Evolutionary conservation across 2,888 invertebrate species (phyloP).

Genomic region (Xanthorhoe spadicearia): DNA sequence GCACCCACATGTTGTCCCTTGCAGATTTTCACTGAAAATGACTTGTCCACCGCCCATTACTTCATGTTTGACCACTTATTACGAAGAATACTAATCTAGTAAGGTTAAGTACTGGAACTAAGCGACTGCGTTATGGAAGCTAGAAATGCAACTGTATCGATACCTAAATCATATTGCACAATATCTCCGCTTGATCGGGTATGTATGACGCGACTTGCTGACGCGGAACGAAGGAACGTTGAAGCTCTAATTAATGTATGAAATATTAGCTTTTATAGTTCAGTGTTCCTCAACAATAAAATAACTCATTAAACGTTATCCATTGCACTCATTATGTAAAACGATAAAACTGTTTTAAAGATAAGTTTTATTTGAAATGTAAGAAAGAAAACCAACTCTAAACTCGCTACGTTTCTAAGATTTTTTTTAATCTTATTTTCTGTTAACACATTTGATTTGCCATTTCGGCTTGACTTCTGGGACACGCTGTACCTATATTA

Average conservation of each 20-base stretch:
- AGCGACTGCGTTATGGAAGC: slow-evolving; percentile 32
- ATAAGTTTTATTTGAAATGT: no score
- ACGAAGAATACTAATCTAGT: slow-evolving; percentile 11
- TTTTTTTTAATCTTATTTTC: no score
- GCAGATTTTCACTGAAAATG: slow-evolving; percentile 31
- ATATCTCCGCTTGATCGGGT: slow-evolving; percentile 34
- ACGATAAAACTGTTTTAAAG: no score
- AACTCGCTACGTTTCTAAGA: no score
- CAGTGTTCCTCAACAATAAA: neutral
- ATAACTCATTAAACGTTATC: neutral
- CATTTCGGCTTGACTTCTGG: no score
- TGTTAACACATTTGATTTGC: no score
- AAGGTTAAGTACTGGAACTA: slow-evolving; percentile 24
- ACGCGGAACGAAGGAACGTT: slow-evolving; percentile 31
- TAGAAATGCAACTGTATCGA: slow-evolving; percentile 24
- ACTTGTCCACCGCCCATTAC: slow-evolving; percentile 8
- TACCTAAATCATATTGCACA: slow-evolving; percentile 38
- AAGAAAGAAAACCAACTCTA: no score
- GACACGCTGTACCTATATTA: no score
- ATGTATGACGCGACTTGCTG: slow-evolving; percentile 31
- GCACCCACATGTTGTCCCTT: slow-evolving; percentile 57
- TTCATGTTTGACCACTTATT: slow-evolving; percentile 25
- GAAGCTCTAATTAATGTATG: slow-evolving; percentile 25
- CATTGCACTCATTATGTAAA: neutral
- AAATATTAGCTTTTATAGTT: slow-evolving; percentile 17